These are phyloP conservation scores for Graptemys geographica DNA, from an alignment of 2,797 vertebrate genomes.

Conservation along the genomic window DNA sequence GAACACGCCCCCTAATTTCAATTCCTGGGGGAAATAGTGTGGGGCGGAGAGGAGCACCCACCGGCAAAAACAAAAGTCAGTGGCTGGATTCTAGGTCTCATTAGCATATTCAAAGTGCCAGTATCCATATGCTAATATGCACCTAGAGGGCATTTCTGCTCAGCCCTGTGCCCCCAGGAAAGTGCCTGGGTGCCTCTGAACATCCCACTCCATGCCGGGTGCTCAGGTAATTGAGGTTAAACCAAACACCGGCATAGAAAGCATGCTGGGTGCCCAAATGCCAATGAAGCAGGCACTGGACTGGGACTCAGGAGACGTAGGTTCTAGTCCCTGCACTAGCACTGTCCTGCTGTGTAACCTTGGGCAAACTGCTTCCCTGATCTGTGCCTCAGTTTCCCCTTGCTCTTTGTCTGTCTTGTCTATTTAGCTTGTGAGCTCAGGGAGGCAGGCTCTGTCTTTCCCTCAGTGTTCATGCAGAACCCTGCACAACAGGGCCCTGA, in stretches of 20 bases:
- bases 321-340: neutral
- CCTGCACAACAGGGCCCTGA: no score
- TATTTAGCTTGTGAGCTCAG: no score
- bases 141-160: neutral
- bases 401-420: no score
- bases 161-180: neutral
- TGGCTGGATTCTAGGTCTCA: no score
- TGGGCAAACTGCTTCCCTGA: no score
- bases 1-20: no score
- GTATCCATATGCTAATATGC: neutral
- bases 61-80: no score
- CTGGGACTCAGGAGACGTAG: neutral
- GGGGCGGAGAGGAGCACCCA: no score
- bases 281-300: neutral
- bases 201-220: no score
- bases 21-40: no score
- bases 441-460: neutral
- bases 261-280: neutral
- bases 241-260: neutral
- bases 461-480: neutral
- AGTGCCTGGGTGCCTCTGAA: neutral
- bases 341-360: neutral
- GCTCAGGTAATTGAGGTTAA: neutral
- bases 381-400: no score
- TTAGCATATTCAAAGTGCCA: no score